These are phyloP conservation scores for Gyrodactylus bullatarudis DNA, from an alignment of 1,140 invertebrate species.

Conservation along the genomic window DNA sequence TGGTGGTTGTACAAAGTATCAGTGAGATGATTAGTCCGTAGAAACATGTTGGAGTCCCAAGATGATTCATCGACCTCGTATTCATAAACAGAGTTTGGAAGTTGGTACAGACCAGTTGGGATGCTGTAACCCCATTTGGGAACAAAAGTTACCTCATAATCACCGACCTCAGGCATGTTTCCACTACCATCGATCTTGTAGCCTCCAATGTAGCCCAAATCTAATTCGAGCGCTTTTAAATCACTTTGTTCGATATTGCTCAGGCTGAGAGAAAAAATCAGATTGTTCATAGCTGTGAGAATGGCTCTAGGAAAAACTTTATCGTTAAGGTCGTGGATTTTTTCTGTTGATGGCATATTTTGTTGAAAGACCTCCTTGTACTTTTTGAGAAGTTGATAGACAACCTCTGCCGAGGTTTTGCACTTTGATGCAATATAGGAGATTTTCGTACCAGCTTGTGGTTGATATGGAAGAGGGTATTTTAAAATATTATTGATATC, in stretches of 20 bases:
- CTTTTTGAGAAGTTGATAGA: not conserved
- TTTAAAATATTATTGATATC: not conserved
- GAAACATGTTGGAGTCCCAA: not conserved
- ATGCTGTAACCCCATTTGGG: not conserved
- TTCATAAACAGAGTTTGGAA: not conserved
- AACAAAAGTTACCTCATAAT: not conserved
- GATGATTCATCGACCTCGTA: not conserved
- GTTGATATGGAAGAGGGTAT: not conserved
- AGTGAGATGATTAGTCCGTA: not conserved
- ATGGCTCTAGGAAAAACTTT: not conserved
- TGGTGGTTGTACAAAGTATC: not conserved
- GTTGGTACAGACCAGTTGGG: not conserved
- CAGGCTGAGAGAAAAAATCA: too few relatives aligned
- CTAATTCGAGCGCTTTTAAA: not conserved
- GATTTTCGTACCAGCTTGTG: not conserved
- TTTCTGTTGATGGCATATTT: not conserved
- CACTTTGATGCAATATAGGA: not conserved
- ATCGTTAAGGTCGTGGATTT: not conserved
- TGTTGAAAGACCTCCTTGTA: not conserved
- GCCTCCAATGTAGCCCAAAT: not conserved
- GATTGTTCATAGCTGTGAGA: not conserved
- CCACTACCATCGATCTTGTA: not conserved
- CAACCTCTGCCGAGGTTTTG: not conserved
- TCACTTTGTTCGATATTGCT: not conserved
- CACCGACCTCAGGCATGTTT: not conserved